Conservation (phyloP, 2,888 invertebrate genomes). For the Platerodrilus igneus region DNA sequence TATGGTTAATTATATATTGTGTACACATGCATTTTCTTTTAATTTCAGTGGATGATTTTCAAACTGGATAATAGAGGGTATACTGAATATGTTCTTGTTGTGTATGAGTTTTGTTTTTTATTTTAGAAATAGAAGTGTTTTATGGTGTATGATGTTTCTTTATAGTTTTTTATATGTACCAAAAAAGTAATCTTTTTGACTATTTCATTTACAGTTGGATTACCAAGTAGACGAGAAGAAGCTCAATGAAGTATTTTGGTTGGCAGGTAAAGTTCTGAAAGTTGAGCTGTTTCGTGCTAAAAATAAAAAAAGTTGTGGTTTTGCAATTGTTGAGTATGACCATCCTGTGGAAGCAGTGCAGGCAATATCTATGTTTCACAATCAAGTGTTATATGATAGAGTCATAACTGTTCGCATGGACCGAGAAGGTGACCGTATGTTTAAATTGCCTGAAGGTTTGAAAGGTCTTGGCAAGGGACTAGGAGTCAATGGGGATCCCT, state of each 20-base stretch:
- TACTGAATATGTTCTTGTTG: too few species aligned
- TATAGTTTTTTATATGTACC: too few species aligned
- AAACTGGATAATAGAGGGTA: too few species aligned
- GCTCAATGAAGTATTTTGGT: slow-evolving; percentile 90
- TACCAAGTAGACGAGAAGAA: slow-evolving; percentile 94
- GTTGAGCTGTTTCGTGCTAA: slow-evolving; percentile 90
- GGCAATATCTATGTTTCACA: slow-evolving; percentile 97
- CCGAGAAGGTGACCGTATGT: slow-evolving; percentile 69
- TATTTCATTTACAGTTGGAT: slow-evolving; percentile 73
- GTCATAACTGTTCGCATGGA: slow-evolving; percentile 94
- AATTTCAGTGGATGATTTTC: too few species aligned
- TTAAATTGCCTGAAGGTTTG: slow-evolving; percentile 84
- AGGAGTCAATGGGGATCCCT: slow-evolving; percentile 86
- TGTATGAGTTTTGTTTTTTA: too few species aligned
- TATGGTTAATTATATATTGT: too few species aligned
- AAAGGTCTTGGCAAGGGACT: slow-evolving; percentile 91
- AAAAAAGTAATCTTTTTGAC: too few species aligned
- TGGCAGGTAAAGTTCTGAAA: slow-evolving; percentile 91
- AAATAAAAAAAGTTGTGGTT: slow-evolving; percentile 94
- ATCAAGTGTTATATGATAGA: slow-evolving; percentile 88
- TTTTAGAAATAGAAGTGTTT: too few species aligned
- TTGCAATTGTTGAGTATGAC: slow-evolving; percentile 93
- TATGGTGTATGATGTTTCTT: too few species aligned
- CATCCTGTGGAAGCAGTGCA: slow-evolving; percentile 98
- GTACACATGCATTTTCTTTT: too few species aligned